Evolutionary conservation across 2,888 invertebrate genomes (phyloP).

Genomic region (Phortica okadai): DNA sequence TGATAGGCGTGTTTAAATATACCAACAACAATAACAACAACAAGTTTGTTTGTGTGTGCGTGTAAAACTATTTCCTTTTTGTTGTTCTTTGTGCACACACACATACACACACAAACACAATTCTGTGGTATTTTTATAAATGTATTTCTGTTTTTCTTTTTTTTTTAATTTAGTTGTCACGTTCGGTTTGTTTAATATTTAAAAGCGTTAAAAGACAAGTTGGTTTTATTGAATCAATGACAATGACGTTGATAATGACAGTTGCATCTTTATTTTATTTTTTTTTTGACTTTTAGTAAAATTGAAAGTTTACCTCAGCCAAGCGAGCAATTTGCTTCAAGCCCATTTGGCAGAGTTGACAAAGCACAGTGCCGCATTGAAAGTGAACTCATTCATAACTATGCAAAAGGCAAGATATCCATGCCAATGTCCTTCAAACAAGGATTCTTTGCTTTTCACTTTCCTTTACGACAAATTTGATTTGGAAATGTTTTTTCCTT

Average conservation of each 20-base stretch:
- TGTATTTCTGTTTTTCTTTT: background rate
- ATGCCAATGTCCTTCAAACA: slow-evolving; percentile 25
- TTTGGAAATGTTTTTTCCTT: slow-evolving; percentile 14
- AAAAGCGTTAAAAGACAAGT: slow-evolving; percentile 1
- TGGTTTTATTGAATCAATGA: background rate
- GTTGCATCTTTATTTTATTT: too few species aligned
- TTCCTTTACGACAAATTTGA: slow-evolving; percentile 29
- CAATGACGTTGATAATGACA: too few species aligned
- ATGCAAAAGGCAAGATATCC: slow-evolving; percentile 5
- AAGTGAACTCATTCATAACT: slow-evolving; percentile 14
- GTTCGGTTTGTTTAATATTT: slow-evolving; percentile 13
- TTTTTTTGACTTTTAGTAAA: too few species aligned
- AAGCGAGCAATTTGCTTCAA: too few species aligned
- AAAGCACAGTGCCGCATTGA: background rate
- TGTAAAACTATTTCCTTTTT: too few species aligned
- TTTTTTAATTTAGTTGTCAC: slow-evolving; percentile 10
- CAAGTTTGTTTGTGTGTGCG: too few species aligned
- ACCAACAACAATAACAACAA: slow-evolving; percentile 18
- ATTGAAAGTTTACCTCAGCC: too few species aligned
- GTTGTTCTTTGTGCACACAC: too few species aligned
- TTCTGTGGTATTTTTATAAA: too few species aligned
- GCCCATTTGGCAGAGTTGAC: too few species aligned
- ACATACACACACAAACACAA: too few species aligned
- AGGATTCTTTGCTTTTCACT: slow-evolving; percentile 14
- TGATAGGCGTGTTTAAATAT: slow-evolving; percentile 60